A percentile compares a stretch with the other conserved stretches of the same genome.
Evolutionary conservation across 2,797 vertebrate species (phyloP).

Genomic region (Phalloptychus januarius): DNA sequence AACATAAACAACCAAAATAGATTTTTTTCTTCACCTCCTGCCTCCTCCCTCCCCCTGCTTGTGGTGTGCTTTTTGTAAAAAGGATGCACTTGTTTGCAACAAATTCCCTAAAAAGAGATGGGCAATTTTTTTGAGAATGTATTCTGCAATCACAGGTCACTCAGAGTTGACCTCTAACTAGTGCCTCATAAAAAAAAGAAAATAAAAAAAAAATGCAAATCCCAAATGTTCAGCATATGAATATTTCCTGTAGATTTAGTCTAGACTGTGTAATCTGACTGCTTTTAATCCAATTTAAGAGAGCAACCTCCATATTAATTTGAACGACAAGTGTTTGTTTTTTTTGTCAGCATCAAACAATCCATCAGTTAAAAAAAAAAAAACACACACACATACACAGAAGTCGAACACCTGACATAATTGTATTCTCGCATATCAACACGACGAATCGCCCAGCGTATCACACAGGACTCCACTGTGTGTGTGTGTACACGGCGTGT

Average conservation of each 20-base stretch:
- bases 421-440: conserved; percentile 2
- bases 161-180: neutral
- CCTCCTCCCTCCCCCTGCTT: too few species aligned
- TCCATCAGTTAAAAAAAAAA: neutral
- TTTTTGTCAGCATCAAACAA: neutral
- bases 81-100: neutral
- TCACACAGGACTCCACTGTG: conserved; percentile 35
- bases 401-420: neutral
- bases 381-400: too few species aligned
- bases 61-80: neutral
- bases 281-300: conserved; percentile 4
- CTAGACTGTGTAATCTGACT: conserved; percentile 7
- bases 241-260: conserved; percentile 5
- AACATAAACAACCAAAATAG: neutral
- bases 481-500: conserved; percentile 22
- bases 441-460: conserved; percentile 30
- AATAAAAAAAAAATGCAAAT: neutral
- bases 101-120: neutral
- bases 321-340: neutral
- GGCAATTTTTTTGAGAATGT: neutral
- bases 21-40: too few species aligned
- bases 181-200: neutral
- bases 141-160: neutral
- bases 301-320: neutral
- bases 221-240: neutral